Evolutionary conservation across 2,888 invertebrate genomes (phyloP).

Genomic region (Incurvaria masculella): DNA sequence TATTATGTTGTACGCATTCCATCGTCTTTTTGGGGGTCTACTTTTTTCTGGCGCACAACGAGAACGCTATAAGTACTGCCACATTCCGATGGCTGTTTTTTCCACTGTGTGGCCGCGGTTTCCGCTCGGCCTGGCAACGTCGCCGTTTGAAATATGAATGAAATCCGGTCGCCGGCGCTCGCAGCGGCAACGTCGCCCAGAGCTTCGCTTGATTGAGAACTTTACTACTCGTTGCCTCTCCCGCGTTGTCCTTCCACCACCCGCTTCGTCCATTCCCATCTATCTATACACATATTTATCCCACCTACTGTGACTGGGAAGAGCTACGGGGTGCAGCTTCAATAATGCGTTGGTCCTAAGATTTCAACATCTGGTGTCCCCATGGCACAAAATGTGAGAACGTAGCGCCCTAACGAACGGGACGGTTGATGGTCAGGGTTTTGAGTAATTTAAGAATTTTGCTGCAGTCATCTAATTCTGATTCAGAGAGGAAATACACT

Average conservation of each 20-base stretch:
- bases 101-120: slow-evolving; percentile 56
- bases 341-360: no score
- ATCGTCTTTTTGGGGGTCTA: slow-evolving; percentile 27
- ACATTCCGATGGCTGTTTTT: slow-evolving; percentile 54
- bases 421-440: no score
- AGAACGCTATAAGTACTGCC: slow-evolving; percentile 50
- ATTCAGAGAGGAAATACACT: no score
- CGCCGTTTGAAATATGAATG: slow-evolving; percentile 53
- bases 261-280: no score
- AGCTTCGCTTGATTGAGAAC: slow-evolving; percentile 52
- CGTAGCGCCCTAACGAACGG: no score
- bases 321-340: no score
- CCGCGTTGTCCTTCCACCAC: slow-evolving; percentile 33
- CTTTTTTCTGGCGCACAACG: slow-evolving; percentile 39
- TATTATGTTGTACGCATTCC: slow-evolving; percentile 6
- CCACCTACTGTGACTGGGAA: no score
- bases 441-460: no score
- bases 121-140: slow-evolving; percentile 55
- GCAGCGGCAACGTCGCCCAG: slow-evolving; percentile 52
- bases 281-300: no score
- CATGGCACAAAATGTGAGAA: no score
- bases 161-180: slow-evolving; percentile 50
- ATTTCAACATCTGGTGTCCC: no score
- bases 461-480: no score
- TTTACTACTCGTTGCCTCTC: slow-evolving; percentile 35